These are phyloP conservation scores for Coracopsis vasa DNA, from an alignment of 2,113 vertebrate species.

Conservation along the genomic window DNA sequence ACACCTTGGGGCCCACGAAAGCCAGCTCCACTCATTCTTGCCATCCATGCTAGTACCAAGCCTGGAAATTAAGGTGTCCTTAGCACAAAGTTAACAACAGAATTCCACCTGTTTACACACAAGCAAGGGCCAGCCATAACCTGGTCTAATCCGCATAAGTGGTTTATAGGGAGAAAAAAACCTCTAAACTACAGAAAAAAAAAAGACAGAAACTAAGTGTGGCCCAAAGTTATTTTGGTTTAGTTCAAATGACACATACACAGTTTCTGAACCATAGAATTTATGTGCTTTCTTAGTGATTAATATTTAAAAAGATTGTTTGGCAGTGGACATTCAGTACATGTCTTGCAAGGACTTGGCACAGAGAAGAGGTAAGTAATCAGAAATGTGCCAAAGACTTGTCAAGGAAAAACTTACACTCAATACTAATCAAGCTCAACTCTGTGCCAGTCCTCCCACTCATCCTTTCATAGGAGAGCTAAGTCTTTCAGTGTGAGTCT, in stretches of 20 bases:
- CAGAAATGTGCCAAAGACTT: slow-evolving; percentile 55
- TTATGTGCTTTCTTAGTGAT: slow-evolving; percentile 38
- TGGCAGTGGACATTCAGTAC: slow-evolving; percentile 52
- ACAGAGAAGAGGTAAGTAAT: slow-evolving; percentile 47
- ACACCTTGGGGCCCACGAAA: not conserved
- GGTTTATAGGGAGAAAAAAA: not conserved
- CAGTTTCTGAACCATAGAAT: slow-evolving; percentile 3
- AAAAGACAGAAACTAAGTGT: not conserved
- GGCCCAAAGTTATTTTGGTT: not conserved
- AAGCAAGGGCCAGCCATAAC: not conserved
- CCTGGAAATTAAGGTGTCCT: not conserved
- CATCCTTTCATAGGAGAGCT: slow-evolving; percentile 4
- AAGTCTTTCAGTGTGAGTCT: not conserved
- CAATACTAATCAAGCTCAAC: slow-evolving; percentile 65
- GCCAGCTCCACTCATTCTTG: not conserved
- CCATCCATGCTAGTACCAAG: not conserved
- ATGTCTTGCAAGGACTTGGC: slow-evolving; percentile 56
- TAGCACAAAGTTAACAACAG: not conserved
- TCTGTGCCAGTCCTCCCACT: slow-evolving; percentile 54
- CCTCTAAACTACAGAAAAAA: not conserved
- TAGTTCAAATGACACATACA: slow-evolving; percentile 4
- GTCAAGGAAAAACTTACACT: slow-evolving; percentile 52
- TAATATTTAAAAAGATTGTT: slow-evolving; percentile 60
- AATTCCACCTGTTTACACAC: not conserved
- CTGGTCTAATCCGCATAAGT: not conserved